Conservation (phyloP, 2,113 vertebrate species). For the Otolemur garnettii region DNA sequence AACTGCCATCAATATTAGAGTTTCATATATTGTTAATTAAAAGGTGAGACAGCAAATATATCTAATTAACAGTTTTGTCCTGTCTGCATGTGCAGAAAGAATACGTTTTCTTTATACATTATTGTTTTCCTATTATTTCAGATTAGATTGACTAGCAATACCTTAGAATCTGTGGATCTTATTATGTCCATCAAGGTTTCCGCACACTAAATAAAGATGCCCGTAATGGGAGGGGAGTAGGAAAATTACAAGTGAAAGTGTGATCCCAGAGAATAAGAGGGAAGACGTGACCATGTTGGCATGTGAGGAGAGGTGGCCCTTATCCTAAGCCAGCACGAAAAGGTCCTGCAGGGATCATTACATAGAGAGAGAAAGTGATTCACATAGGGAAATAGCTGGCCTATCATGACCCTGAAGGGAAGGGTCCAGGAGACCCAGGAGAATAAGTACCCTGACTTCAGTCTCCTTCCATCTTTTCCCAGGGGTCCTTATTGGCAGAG, state of each 20-base stretch:
- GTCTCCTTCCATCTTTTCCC: neutral
- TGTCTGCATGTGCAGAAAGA: neutral
- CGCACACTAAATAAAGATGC: neutral
- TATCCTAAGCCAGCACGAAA: neutral
- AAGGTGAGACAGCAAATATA: neutral
- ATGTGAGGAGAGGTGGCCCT: neutral
- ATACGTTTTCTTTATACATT: neutral
- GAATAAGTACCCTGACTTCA: neutral
- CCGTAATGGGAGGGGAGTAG: neutral
- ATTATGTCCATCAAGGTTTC: neutral
- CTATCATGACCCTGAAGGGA: neutral
- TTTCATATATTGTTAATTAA: neutral
- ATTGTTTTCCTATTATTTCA: constrained; percentile 21
- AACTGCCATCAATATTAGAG: neutral
- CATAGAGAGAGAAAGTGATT: neutral
- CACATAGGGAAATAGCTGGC: neutral
- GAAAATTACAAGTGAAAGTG: neutral
- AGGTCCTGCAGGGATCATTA: too few species aligned
- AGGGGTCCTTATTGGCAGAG: neutral
- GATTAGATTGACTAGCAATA: neutral
- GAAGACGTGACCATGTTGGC: neutral
- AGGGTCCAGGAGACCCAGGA: neutral
- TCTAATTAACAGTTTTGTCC: neutral
- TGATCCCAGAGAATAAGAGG: neutral
- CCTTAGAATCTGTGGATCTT: neutral